These are phyloP conservation scores for Rosalia funebris DNA, from an alignment of 2,888 invertebrate genomes.

Conservation along the genomic window DNA sequence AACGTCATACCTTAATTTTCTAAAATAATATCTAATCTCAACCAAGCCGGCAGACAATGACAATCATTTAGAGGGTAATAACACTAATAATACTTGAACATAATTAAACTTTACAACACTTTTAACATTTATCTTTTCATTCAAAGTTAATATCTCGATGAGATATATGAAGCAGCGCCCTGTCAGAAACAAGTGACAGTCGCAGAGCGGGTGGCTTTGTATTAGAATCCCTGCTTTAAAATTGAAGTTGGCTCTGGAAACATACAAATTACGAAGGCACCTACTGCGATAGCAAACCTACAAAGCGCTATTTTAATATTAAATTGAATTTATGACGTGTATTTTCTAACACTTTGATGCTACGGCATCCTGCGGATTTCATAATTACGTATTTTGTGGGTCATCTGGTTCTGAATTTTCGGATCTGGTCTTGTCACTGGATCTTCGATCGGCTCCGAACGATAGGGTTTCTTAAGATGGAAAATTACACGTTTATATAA, in stretches of 20 bases:
- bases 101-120: conserved; percentile 41
- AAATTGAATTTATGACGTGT: conserved; percentile 62
- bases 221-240: conserved; percentile 48
- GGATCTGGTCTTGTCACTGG: conserved; percentile 39
- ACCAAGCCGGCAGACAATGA: conserved; percentile 33
- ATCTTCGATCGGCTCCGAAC: conserved; percentile 1
- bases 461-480: background rate
- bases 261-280: conserved; percentile 49
- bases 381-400: conserved; percentile 58
- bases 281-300: conserved; percentile 52
- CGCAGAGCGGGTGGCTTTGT: conserved; percentile 45
- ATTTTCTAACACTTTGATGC: conserved; percentile 61
- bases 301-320: conserved; percentile 60
- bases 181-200: conserved; percentile 52
- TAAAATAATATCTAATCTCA: conserved; percentile 17
- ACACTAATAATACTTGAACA: conserved; percentile 38
- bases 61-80: conserved; percentile 40
- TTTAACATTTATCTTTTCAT: conserved; percentile 40
- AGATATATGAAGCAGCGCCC: conserved; percentile 50
- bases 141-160: conserved; percentile 43
- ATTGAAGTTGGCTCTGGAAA: conserved; percentile 47
- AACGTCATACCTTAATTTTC: background rate
- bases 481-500: too few relatives aligned
- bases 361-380: conserved; percentile 60
- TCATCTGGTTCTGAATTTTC: conserved; percentile 49